These are phyloP conservation scores for Mobula birostris DNA, from an alignment of 2,113 vertebrate species.

Conservation along the genomic window DNA sequence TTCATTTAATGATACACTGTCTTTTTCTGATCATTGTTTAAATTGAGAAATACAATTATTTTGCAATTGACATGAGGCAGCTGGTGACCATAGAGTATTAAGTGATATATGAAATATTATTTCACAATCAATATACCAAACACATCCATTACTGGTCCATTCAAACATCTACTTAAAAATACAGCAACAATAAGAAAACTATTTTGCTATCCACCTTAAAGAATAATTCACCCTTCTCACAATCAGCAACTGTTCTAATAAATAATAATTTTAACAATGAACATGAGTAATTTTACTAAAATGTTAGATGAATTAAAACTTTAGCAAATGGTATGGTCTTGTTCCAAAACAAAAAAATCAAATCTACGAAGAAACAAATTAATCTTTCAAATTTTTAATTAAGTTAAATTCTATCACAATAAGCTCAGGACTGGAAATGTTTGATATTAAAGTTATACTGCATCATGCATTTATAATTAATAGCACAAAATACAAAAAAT, in stretches of 20 bases:
- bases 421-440: neutral
- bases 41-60: neutral
- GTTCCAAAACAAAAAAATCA: neutral
- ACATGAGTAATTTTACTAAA: neutral
- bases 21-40: neutral
- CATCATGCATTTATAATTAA: neutral
- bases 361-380: neutral
- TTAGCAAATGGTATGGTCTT: neutral
- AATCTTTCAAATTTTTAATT: neutral
- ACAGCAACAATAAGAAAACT: neutral
- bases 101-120: neutral
- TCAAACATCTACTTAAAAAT: neutral
- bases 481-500: neutral
- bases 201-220: neutral
- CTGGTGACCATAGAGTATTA: constrained; percentile 5
- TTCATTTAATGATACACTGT: neutral
- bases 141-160: neutral
- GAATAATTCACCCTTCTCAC: neutral
- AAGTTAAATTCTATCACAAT: neutral
- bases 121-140: neutral
- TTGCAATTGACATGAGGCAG: neutral
- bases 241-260: neutral
- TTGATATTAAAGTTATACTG: neutral
- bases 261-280: neutral
- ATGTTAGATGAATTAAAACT: neutral